Evolutionary conservation across 2,888 invertebrate genomes (phyloP).

Genomic region (Frankliniella intonsa): DNA sequence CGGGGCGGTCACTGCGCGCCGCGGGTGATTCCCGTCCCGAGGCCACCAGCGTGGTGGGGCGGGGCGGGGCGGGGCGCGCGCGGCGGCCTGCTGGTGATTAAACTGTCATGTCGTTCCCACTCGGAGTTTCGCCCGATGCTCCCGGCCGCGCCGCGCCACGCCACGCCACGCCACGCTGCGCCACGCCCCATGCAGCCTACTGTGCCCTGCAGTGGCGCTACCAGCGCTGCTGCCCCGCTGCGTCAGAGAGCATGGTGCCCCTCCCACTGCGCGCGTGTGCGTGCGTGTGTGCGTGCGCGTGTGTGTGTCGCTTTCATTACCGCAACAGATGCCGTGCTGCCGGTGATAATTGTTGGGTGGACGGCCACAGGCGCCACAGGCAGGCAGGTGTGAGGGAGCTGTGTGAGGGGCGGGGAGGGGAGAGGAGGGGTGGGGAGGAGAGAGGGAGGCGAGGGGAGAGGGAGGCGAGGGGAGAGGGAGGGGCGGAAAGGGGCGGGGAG

Average conservation of each 20-base stretch:
- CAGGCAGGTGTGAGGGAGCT: not conserved
- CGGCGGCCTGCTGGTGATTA: not conserved
- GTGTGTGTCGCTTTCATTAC: not conserved
- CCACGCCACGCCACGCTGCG: too few species aligned
- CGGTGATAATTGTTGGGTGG: not conserved
- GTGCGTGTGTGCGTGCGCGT: constrained; percentile 5
- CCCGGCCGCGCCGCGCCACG: too few species aligned
- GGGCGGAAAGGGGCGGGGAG: not conserved
- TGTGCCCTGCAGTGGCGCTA: too few species aligned
- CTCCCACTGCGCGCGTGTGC: not conserved
- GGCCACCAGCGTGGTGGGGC: not conserved
- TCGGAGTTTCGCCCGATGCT: too few species aligned
- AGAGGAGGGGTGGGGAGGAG: too few species aligned
- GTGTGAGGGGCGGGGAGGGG: not conserved
- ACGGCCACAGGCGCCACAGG: not conserved
- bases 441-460: not conserved
- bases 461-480: not conserved
- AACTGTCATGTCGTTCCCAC: not conserved
- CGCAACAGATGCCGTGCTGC: constrained; percentile 2
- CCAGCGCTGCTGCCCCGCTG: too few species aligned
- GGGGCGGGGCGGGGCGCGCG: not conserved
- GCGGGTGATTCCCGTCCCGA: not conserved
- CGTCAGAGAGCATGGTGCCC: too few species aligned
- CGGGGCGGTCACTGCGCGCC: too few species aligned
- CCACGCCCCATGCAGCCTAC: too few species aligned